Evolutionary conservation across 2,888 invertebrate genomes (phyloP).

Genomic region (Ditula angustiorana): DNA sequence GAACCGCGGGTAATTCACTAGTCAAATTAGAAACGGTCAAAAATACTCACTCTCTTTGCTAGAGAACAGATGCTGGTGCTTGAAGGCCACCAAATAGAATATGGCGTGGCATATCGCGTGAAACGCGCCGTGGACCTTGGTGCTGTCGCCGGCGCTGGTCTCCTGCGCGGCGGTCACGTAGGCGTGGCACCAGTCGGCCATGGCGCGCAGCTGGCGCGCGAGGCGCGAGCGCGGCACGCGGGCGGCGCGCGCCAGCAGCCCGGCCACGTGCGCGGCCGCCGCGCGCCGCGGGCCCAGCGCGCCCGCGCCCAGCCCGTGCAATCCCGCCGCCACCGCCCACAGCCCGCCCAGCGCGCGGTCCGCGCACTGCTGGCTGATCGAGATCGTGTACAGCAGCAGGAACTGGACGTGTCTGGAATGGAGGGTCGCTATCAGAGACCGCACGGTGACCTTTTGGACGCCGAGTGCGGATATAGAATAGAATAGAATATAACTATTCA

Average conservation of each 20-base stretch:
- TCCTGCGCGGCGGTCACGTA: slow-evolving; percentile 90
- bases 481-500: no score
- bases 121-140: slow-evolving; percentile 93
- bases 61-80: slow-evolving; percentile 92
- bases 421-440: not conserved
- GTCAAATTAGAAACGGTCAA: not conserved
- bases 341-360: slow-evolving; percentile 69
- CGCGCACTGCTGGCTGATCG: slow-evolving; percentile 77
- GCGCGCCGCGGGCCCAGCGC: slow-evolving; percentile 72
- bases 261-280: slow-evolving; percentile 75
- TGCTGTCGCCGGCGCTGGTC: slow-evolving; percentile 64
- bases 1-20: no score
- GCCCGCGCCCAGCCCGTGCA: slow-evolving; percentile 68
- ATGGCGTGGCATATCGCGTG: slow-evolving; percentile 96
- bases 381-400: slow-evolving; percentile 78
- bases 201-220: slow-evolving; percentile 84
- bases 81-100: slow-evolving; percentile 96
- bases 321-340: slow-evolving; percentile 74
- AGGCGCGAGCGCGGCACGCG: slow-evolving; percentile 72
- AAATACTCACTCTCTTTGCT: slow-evolving; percentile 89
- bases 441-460: no score
- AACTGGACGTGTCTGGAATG: slow-evolving; percentile 79
- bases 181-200: slow-evolving; percentile 93
- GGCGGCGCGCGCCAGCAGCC: slow-evolving; percentile 74
- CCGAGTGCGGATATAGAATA: no score